These are phyloP conservation scores for Muricea muricata DNA, from an alignment of 92 coral and sea anemone genomes.

Conservation along the genomic window DNA sequence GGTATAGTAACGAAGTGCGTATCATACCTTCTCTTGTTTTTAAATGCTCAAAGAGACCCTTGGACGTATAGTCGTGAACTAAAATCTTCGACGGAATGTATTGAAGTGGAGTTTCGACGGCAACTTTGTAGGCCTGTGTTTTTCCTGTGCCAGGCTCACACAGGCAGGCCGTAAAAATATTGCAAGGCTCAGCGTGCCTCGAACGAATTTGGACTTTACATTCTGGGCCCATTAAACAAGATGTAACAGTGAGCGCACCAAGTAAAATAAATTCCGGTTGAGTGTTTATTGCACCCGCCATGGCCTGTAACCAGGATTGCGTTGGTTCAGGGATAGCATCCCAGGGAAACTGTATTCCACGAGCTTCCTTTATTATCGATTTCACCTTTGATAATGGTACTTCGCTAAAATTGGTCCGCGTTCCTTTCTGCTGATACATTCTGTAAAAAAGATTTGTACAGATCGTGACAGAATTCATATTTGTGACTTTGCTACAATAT, in stretches of 20 bases:
- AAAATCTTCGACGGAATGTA: neutral
- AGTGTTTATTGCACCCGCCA: no score
- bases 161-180: neutral
- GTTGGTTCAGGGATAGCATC: no score
- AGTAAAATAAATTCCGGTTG: conserved; percentile 19
- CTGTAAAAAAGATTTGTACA: no score
- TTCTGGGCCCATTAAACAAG: conserved; percentile 28
- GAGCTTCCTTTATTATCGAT: no score
- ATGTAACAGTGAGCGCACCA: conserved; percentile 21
- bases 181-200: neutral
- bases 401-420: no score
- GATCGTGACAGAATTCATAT: no score
- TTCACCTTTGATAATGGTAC: no score
- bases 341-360: no score
- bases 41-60: conserved; percentile 31
- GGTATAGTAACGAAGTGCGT: neutral
- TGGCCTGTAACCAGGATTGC: no score
- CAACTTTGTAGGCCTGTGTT: conserved; percentile 15
- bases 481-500: no score
- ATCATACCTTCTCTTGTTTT: neutral
- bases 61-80: conserved; percentile 5
- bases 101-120: neutral
- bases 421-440: no score
- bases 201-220: neutral
- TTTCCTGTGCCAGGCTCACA: conserved; percentile 23